Evolutionary conservation across 1,140 invertebrate species (phyloP), one percentile per base, ranked within the genome.

Genomic region (Wiebesia pumilae): DNA sequence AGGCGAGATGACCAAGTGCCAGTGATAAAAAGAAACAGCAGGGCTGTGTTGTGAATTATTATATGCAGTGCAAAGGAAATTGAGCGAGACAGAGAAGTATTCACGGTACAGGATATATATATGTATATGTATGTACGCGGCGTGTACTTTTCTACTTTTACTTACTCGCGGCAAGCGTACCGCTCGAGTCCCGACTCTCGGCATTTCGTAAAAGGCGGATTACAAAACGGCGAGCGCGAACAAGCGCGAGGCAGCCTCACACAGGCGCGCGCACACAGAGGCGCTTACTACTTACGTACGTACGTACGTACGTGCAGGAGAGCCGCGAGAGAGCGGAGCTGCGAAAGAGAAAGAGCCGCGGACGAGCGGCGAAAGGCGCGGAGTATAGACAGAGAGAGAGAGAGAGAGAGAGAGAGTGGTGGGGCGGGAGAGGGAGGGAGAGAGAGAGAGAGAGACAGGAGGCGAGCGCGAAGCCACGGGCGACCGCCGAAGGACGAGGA

Each of bases 191-290:
- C 24, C 58, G 58, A 27, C 71, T 43, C 71, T 75, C 71, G 40
- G 71, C 71, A 88, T 93, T 93, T 93, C 92, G 92, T 92, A 93
- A 93, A 93, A 90, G 89, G 62, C 67, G 91, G 90, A 92, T 93
- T 92, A 91, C 92, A 92, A 93, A 91, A 93, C 89, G 89, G 85
- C 89, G 75, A 65, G 89, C 87, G 87, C 82, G 71, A 75, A 38
- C 16, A 43, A 75, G 71, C 71, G 71, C 71, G 38, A 40, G 38
- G 40, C 69, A 40, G 33, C 58, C 58, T 62, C 24, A 75, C 71
- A 35, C 65, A 4, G 58, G 10, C 24, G 24, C 58, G 24, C 3
- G 24, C 58, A 27, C 58, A 27, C 10, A 27, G 21, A 62, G 58
- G 58, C 24, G 24, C n/a, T n/a, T n/a, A n/a, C n/a, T n/a, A n/a